Conservation (phyloP, 2,888 invertebrate species). For the Autographa gamma region DNA sequence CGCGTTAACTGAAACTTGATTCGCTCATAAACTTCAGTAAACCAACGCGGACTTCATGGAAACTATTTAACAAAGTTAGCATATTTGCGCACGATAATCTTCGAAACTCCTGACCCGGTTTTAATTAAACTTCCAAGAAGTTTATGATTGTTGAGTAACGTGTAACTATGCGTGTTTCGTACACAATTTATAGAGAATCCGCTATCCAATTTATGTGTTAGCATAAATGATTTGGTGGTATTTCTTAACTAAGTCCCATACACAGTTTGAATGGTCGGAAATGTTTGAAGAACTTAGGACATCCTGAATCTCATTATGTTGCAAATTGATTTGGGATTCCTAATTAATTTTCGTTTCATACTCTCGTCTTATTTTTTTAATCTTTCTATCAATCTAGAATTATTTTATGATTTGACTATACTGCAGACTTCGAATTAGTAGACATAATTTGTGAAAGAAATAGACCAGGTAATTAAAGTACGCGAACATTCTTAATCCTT, state of each 20-base stretch:
- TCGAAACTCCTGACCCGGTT: slow-evolving; percentile 50
- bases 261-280: not conserved
- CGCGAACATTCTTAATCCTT: no score
- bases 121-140: slow-evolving; percentile 51
- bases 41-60: slow-evolving; percentile 20
- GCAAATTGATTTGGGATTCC: not conserved
- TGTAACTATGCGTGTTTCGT: slow-evolving; percentile 33
- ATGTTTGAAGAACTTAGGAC: not conserved
- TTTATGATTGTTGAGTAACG: slow-evolving; percentile 48
- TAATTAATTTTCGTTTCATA: not conserved
- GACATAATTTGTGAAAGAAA: no score
- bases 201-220: slow-evolving; percentile 7
- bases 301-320: not conserved
- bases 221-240: slow-evolving; percentile 6
- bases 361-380: not conserved
- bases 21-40: slow-evolving; percentile 25
- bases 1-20: slow-evolving; percentile 13
- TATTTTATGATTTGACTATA: no score
- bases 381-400: not conserved
- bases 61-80: slow-evolving; percentile 55
- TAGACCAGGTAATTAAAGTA: no score
- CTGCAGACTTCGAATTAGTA: no score
- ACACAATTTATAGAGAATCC: slow-evolving; percentile 1
- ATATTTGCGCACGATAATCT: slow-evolving; percentile 55
- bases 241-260: not conserved